Conservation (phyloP, 2,113 vertebrate genomes). For the Dendropsophus ebraccatus region DNA sequence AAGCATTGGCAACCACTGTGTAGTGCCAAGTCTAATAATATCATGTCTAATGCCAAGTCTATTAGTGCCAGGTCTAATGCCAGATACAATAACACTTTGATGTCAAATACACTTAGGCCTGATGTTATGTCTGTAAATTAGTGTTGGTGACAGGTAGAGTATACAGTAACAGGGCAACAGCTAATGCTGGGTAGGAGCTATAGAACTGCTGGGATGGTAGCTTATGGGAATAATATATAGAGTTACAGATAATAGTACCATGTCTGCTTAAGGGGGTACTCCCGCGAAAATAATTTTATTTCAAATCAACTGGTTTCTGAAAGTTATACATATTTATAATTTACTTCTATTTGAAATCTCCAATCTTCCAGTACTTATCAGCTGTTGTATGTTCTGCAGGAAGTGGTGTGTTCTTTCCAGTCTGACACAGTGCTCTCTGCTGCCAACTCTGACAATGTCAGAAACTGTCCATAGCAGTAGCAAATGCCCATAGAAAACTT, state of each 20-base stretch:
- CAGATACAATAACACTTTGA: not conserved
- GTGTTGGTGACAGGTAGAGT: not conserved
- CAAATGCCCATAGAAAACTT: no score
- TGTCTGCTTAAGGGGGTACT: no score
- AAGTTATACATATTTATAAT: no score
- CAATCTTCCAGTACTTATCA: no score
- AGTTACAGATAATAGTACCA: not conserved
- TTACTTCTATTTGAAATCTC: no score
- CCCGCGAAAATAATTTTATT: no score
- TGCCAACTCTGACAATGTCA: no score
- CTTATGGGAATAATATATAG: not conserved
- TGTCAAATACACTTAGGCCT: not conserved
- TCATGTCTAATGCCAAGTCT: not conserved
- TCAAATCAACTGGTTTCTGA: no score
- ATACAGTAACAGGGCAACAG: not conserved
- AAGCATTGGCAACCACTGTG: not conserved
- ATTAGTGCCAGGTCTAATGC: not conserved
- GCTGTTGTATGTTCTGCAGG: no score
- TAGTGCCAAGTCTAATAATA: not conserved
- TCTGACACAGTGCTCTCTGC: no score
- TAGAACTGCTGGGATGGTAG: not conserved
- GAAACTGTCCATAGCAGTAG: no score
- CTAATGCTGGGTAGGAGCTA: not conserved
- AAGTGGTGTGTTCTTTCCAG: no score
- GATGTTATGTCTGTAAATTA: constrained; percentile 1